Percentiles rank a stretch among this genome's conserved stretches.
These are phyloP conservation scores for Drosophila athabasca DNA, from an alignment of 1,140 invertebrate species.

Conservation along the genomic window DNA sequence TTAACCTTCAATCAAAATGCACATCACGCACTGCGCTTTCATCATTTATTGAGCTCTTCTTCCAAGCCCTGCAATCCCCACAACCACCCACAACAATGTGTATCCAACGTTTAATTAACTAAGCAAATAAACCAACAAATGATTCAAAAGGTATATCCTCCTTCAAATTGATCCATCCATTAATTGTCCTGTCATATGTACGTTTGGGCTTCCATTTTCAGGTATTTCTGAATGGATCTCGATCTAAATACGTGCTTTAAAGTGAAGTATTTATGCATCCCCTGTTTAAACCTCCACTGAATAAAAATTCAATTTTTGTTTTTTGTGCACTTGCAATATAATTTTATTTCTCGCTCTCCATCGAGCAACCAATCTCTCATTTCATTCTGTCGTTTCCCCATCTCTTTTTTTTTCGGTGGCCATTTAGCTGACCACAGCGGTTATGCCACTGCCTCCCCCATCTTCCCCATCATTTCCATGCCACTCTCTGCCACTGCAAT, in stretches of 20 bases:
- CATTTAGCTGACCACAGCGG: conserved; percentile 64
- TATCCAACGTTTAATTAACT: conserved; percentile 23
- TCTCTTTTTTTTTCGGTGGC: conserved; percentile 46
- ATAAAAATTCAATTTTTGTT: conserved; percentile 53
- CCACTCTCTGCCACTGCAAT: background rate
- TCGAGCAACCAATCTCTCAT: too few relatives aligned
- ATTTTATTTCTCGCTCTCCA: conserved; percentile 53
- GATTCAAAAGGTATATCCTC: background rate
- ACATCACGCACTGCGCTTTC: background rate
- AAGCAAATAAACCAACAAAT: conserved; percentile 15
- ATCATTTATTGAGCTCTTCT: background rate
- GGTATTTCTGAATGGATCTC: conserved; percentile 42
- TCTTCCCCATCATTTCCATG: background rate
- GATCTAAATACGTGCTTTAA: conserved; percentile 16
- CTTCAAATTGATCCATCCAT: conserved; percentile 13
- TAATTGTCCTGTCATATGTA: conserved; percentile 37
- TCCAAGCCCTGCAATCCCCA: too few relatives aligned
- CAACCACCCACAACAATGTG: too few relatives aligned
- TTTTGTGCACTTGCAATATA: conserved; percentile 30
- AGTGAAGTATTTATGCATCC: conserved; percentile 7
- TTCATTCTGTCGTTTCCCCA: background rate
- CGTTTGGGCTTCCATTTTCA: conserved; percentile 39
- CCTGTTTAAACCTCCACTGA: conserved; percentile 10
- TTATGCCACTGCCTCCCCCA: conserved; percentile 10
- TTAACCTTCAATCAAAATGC: too few relatives aligned